phyloP scores from a whole-genome alignment of 2,888 invertebrate species.

The Sylvicola cinctus region DNA sequence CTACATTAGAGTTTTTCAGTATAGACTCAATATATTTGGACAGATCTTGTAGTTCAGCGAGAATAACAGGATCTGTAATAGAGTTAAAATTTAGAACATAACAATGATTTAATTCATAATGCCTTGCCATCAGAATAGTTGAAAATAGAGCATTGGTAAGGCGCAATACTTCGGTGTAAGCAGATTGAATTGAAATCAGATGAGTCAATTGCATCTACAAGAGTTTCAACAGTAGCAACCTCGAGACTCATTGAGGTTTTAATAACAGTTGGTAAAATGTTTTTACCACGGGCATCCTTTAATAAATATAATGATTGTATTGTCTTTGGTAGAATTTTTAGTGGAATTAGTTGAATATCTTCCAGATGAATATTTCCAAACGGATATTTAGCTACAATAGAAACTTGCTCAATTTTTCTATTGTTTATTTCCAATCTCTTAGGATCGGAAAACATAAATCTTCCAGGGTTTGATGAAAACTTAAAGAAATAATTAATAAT shows the following conservation, averaged over 20 bases:
- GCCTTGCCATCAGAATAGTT: constrained; percentile 20
- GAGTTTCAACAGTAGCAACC: constrained; percentile 27
- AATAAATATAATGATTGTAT: too few relatives aligned
- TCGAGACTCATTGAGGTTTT: constrained; percentile 18
- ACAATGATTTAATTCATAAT: constrained; percentile 4
- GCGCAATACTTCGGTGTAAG: constrained; percentile 46
- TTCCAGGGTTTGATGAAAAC: constrained; percentile 50
- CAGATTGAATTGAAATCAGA: constrained; percentile 21
- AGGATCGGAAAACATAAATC: constrained; percentile 39
- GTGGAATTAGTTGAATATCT: constrained; percentile 26
- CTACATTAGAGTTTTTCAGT: constrained; percentile 26
- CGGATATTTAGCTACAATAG: constrained; percentile 41
- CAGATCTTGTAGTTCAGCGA: constrained; percentile 30
- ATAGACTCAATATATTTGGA: constrained; percentile 32
- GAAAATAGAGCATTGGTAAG: constrained; percentile 52
- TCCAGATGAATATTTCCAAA: constrained; percentile 43
- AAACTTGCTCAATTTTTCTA: constrained; percentile 27
- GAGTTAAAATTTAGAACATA: too few relatives aligned
- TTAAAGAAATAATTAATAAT: constrained; percentile 18
- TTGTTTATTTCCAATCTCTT: constrained; percentile 22
- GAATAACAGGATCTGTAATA: constrained; percentile 13
- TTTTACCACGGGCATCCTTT: constrained; percentile 2
- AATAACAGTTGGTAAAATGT: constrained; percentile 13
- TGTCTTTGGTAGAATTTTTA: constrained; percentile 10
- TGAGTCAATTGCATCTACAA: constrained; percentile 29